Percentiles rank a stretch among this genome's conserved stretches.
Evolutionary conservation across 2,797 vertebrate species (phyloP).

Genomic region (Sebastes variabilis): DNA sequence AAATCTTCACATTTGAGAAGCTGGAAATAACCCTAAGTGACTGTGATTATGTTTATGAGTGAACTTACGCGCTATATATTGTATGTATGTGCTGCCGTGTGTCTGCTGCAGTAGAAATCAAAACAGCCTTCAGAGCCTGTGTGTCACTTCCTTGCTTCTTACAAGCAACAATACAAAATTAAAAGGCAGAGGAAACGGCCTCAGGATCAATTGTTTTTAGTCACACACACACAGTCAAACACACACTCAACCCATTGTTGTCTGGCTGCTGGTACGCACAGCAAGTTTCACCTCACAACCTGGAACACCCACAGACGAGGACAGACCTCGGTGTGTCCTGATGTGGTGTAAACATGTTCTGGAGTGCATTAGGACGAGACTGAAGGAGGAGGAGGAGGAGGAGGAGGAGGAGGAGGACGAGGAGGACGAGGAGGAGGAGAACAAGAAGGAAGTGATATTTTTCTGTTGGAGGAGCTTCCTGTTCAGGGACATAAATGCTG

Average conservation of each 20-base stretch:
- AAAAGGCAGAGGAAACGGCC: slow-evolving; percentile 65
- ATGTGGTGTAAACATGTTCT: slow-evolving; percentile 69
- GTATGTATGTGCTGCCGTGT: neutral
- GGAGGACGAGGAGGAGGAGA: slow-evolving; percentile 35
- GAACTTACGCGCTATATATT: neutral
- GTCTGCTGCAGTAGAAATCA: neutral
- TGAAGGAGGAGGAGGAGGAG: slow-evolving; percentile 34
- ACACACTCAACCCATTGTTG: slow-evolving; percentile 63
- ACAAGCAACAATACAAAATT: slow-evolving; percentile 44
- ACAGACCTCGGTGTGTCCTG: slow-evolving; percentile 38
- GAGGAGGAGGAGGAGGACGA: slow-evolving; percentile 44
- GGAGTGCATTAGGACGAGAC: slow-evolving; percentile 68
- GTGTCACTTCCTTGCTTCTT: slow-evolving; percentile 60
- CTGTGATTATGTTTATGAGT: neutral
- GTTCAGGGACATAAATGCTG: slow-evolving; percentile 71
- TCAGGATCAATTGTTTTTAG: slow-evolving; percentile 60
- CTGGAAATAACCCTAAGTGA: neutral
- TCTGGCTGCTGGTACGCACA: slow-evolving; percentile 43
- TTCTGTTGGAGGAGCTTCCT: slow-evolving; percentile 78
- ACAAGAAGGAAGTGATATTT: slow-evolving; percentile 58
- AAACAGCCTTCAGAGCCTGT: slow-evolving; percentile 41
- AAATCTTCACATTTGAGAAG: neutral
- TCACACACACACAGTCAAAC: slow-evolving; percentile 14
- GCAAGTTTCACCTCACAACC: slow-evolving; percentile 47
- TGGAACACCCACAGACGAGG: slow-evolving; percentile 47